Percentiles rank a stretch among this genome's conserved stretches.
phyloP scores from a whole-genome alignment of 2,888 invertebrate species.

The Agrotis exclamationis region DNA sequence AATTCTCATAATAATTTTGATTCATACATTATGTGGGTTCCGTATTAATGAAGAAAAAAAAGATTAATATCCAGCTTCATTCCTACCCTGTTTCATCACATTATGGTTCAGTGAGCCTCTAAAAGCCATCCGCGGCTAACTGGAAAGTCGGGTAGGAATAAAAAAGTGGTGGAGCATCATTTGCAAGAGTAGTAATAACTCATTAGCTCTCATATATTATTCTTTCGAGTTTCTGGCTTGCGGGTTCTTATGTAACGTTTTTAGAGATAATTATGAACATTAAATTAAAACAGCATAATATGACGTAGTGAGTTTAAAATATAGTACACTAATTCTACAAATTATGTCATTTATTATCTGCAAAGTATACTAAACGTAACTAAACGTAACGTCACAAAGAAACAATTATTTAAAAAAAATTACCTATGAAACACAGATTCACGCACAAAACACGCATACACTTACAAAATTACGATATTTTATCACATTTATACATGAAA shows the following conservation, averaged over 20 bases:
- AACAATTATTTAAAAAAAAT: no score
- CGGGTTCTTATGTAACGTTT: neutral
- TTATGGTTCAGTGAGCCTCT: conserved; percentile 43
- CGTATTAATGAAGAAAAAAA: neutral
- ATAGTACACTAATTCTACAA: no score
- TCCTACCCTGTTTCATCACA: conserved; percentile 8
- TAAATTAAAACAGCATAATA: neutral
- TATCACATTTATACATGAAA: neutral
- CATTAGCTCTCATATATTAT: conserved; percentile 21
- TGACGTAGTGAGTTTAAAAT: neutral
- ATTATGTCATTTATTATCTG: no score
- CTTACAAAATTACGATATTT: neutral
- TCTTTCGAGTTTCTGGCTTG: neutral
- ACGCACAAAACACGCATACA: no score
- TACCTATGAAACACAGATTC: no score
- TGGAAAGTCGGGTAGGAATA: conserved; percentile 12
- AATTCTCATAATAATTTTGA: no score
- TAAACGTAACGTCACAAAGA: no score
- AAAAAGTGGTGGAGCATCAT: neutral
- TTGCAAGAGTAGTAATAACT: conserved; percentile 2
- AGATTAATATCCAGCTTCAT: neutral
- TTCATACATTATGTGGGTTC: no score
- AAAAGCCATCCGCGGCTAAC: conserved; percentile 22
- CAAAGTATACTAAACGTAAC: no score
- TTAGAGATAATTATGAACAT: neutral